Base-by-base conservation (phyloP, 2,888 invertebrate species). In the Drosophila fulvimacula region DNA sequence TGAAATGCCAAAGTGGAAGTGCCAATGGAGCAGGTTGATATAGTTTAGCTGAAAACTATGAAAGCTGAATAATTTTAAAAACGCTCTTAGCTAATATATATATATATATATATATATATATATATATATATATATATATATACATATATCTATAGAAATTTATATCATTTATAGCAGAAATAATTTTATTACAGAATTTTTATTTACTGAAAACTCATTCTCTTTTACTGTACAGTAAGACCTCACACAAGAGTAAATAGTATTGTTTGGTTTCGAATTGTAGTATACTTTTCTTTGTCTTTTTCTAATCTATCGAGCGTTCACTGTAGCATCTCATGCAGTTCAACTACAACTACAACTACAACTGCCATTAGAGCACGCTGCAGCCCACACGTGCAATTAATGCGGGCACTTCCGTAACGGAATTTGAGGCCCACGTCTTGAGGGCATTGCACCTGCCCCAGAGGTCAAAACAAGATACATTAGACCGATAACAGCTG, bases 321-420 rank as follows among this genome's bases (percentile, higher is more conserved):
- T 42, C 42, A 59, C 65, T 39, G 49, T 58, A 19, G n/a, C 36
- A 24, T 9, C 17, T 39, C 48, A 51, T 41, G 38, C 39, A 65
- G 30, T 32, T 24, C 27, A 36, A 42, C 70, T 49, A 71, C 46
- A 52, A 19, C 27, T 13, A 38, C 27, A 36, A 42, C 70, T 49
- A 71, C 46, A 52, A 19, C 27, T 13, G 42, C 21, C 46, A 57
- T 57, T 57, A 57, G 57, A 34, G 24, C 57, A 36, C 27, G 44
- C 48, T 72, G 60, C 72, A 61, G 74, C 73, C 72, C 74, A 73
- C 72, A 67, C 58, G 41, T 73, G 74, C 72, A 73, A 73, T 73
- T 73, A 73, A 73, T 61, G 57, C 57, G 61, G 49, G 68, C 73
- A 73, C 61, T 73, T 61, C 73, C 72, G 72, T 72, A 72, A 73